Base-by-base conservation (phyloP, 2,797 vertebrate genomes). In the Bovichtus variegatus region DNA sequence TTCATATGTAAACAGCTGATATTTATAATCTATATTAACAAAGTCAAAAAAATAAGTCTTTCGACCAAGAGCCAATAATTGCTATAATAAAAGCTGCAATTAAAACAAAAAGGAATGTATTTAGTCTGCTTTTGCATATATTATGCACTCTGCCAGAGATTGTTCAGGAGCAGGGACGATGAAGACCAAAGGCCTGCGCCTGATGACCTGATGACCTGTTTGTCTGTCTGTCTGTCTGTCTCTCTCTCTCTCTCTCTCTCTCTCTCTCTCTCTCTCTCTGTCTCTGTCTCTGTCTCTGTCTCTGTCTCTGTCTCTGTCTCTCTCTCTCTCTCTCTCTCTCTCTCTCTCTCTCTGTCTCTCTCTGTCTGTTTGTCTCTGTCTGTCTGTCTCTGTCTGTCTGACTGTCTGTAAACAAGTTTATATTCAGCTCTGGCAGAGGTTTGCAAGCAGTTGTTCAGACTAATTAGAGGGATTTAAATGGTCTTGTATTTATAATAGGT, bases 401-500 rank as follows among this genome's bases (percentile, higher is more conserved):
- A 34, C 31, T 27, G 23, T 25, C 49, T 27, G 6, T 27, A 16
- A 65, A 25, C 12, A 0, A 29, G 40, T 63, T 54, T 58, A 25
- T 23, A 46, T 71, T 31, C n/a, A 41, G 29, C 49, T 51, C 15
- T 3, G 23, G 40, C 6, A 0, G 13, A 34, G 40, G 18, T 6
- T 43, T 6, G 0, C 43, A 11, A 49, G 51, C 62, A 64, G 71
- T 23, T 78, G 67, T 50, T 67, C 6, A 21, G 38, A 31, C 25
- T 61, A 29, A 64, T 75, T 64, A 15, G 9, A 64, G 21, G 43
- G 65, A 49, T 59, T 25, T 34, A 23, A 29, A 54, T 47, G 13
- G 29, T 57, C 18, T 15, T 46, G 83, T 13, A 38, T 36, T 47
- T 19, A 0, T 36, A 15, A 31, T n/a, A n/a, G 34, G 31, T n/a